A percentile compares a stretch with the other conserved stretches of the same genome.
Evolutionary conservation across 2,888 invertebrate species (phyloP).

Genomic region (Teinopalpus imperialis): DNA sequence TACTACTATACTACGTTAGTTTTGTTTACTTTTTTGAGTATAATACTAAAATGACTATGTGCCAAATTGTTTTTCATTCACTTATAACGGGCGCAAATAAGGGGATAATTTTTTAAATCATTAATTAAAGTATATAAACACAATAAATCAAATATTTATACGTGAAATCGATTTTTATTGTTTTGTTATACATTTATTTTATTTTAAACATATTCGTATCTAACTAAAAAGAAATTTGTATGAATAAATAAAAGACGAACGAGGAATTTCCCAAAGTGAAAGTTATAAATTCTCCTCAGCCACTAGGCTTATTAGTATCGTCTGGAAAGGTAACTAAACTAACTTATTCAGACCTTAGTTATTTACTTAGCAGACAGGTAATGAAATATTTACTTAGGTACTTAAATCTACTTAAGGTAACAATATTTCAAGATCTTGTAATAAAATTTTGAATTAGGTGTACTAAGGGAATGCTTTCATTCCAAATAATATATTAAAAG

Average conservation of each 20-base stretch:
- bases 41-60: too few relatives aligned
- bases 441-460: background rate
- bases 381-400: background rate
- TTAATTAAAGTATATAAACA: too few relatives aligned
- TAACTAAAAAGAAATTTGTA: too few relatives aligned
- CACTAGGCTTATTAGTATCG: background rate
- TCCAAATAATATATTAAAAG: background rate
- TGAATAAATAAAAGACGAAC: background rate
- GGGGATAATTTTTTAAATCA: too few relatives aligned
- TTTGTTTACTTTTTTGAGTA: too few relatives aligned
- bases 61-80: too few relatives aligned
- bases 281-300: background rate
- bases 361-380: background rate
- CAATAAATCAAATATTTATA: too few relatives aligned
- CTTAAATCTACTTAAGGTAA: background rate
- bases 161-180: too few relatives aligned
- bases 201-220: too few relatives aligned
- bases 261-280: background rate
- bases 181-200: too few relatives aligned
- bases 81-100: too few relatives aligned
- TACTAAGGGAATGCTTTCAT: background rate
- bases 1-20: too few relatives aligned
- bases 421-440: background rate
- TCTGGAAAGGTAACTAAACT: background rate
- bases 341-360: background rate